A percentile compares a stretch with the other conserved stretches of the same genome.
phyloP scores from a whole-genome alignment of 2,888 invertebrate species.

The Incurvaria masculella region DNA sequence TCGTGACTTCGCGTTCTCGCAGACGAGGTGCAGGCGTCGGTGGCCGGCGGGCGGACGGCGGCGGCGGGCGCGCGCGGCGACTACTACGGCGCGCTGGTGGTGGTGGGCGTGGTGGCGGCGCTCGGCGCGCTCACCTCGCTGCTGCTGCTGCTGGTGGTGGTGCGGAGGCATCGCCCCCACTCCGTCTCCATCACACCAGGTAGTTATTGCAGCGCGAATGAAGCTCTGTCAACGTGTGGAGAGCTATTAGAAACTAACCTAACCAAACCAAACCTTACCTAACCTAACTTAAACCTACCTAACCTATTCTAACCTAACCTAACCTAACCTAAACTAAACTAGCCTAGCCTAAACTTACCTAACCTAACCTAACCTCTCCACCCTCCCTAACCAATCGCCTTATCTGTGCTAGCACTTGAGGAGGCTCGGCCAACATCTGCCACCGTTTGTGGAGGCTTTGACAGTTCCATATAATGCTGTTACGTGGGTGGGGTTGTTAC shows the following conservation, averaged over 20 bases:
- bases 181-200: conserved; percentile 41
- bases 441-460: too few species aligned
- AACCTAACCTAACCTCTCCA: not conserved
- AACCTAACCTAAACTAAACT: too few species aligned
- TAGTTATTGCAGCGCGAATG: not conserved
- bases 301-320: not conserved
- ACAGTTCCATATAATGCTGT: too few species aligned
- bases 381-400: too few species aligned
- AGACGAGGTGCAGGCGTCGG: conserved; percentile 45
- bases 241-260: not conserved
- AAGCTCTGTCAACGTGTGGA: too few species aligned
- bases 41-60: conserved; percentile 46
- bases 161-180: conserved; percentile 62
- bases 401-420: too few species aligned
- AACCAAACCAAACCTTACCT: not conserved
- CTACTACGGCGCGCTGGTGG: conserved; percentile 86
- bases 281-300: not conserved
- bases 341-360: too few species aligned
- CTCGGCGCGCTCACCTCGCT: conserved; percentile 80
- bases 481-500: too few species aligned
- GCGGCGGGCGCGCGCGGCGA: conserved; percentile 53
- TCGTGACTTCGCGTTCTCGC: conserved; percentile 14
- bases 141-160: conserved; percentile 73
- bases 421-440: too few species aligned
- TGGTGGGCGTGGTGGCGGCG: conserved; percentile 84